Base-by-base conservation (phyloP, 2,888 invertebrate species). In the Apotomis turbidana region DNA sequence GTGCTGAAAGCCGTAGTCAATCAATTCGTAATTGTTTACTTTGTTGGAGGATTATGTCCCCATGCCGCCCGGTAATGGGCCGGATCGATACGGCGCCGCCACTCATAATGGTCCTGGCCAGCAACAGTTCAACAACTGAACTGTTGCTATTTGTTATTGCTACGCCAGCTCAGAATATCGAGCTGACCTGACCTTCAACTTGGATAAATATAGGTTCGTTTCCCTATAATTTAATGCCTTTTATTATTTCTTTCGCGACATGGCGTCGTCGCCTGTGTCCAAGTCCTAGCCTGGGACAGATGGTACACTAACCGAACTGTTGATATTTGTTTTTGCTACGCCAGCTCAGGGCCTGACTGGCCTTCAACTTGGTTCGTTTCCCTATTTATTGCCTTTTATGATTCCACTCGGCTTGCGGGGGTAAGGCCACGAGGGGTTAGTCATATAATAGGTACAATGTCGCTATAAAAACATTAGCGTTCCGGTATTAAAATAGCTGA, bases 41-140 rank as follows among this genome's bases (percentile, higher is more conserved):
- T 81, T 77, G 75, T 74, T 27, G 74, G 78, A 82, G 75, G 79
- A 78, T 77, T 79, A 80, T 83, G 79, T 80, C 76, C 78, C 78
- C 77, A 79, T 87, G 85, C 87, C 85, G 85, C 84, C 77, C 76
- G 77, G 78, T 74, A 83, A 82, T 82, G 80, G 78, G 78, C 80
- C 83, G 75, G 85, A 93, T 93, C 92, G 86, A 92, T 93, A 91
- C 60, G 49, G 76, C 81, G 90, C 85, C 90, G 90, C 89, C 89
- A 85, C 88, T 83, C 84, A 82, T n/a, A n/a, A n/a, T 75, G 75
- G 76, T 58, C 58, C 79, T 76, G 73, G 76, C 77, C 78, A 78
- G 76, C 79, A 68, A 74, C 76, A 82, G 79, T 83, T 86, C 81
- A 82, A 78, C 82, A 83, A 78, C 79, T 79, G 81, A 83, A 80